These are phyloP conservation scores for Diorhabda sublineata DNA, from an alignment of 1,140 invertebrate genomes.

Conservation along the genomic window DNA sequence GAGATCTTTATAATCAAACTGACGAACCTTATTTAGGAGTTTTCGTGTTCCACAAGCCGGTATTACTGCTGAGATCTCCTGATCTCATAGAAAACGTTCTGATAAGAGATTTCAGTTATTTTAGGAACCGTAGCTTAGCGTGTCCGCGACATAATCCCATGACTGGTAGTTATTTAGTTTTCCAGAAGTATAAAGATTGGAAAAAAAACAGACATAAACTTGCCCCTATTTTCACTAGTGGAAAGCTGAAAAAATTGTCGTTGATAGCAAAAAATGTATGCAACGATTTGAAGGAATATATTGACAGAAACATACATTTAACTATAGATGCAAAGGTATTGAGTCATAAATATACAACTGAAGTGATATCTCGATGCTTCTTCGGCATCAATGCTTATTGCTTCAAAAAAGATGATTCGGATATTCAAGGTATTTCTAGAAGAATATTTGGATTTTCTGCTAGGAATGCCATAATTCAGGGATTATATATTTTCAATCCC, in stretches of 20 bases:
- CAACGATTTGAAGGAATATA: not conserved
- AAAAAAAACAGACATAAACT: slow-evolving; percentile 50
- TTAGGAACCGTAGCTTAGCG: slow-evolving; percentile 46
- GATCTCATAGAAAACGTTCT: slow-evolving; percentile 54
- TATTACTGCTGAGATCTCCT: slow-evolving; percentile 47
- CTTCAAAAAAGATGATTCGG: not conserved
- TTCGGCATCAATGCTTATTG: not conserved
- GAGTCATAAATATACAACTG: not conserved
- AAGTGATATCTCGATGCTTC: not conserved
- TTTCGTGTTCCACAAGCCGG: slow-evolving; percentile 38
- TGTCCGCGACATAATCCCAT: slow-evolving; percentile 20
- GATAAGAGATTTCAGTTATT: slow-evolving; percentile 57
- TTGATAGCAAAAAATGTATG: not conserved
- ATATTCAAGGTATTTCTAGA: not conserved
- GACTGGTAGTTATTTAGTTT: slow-evolving; percentile 33
- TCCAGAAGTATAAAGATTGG: slow-evolving; percentile 48
- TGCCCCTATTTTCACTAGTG: slow-evolving; percentile 52
- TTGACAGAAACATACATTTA: not conserved
- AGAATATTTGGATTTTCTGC: not conserved
- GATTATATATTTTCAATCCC: not conserved
- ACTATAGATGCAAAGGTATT: not conserved
- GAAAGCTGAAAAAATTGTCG: slow-evolving; percentile 51
- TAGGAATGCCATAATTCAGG: not conserved
- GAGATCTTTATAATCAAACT: slow-evolving; percentile 36
- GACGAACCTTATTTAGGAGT: slow-evolving; percentile 41